Conservation (phyloP, 2,888 invertebrate species). For the Punctoribates punctum region DNA sequence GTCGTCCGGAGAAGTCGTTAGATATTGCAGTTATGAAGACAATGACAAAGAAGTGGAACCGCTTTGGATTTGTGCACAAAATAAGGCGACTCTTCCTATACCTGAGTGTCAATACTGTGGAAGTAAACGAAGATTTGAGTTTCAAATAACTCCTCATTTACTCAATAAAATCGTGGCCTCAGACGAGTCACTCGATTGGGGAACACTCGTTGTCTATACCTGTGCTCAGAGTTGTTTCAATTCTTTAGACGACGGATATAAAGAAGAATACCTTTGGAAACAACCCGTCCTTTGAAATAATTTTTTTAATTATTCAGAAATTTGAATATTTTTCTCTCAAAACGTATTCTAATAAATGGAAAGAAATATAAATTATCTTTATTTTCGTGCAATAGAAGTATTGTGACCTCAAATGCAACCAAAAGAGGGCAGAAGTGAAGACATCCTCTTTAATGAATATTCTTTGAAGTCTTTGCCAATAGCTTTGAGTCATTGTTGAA, state of each 20-base stretch:
- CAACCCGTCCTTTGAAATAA: conserved; percentile 57
- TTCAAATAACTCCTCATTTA: conserved; percentile 82
- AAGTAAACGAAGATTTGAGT: conserved; percentile 77
- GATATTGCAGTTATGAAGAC: conserved; percentile 35
- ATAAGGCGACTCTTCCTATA: conserved; percentile 59
- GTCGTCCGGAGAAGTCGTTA: conserved; percentile 27
- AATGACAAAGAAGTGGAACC: conserved; percentile 56
- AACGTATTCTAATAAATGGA: too few relatives aligned
- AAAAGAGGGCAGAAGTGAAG: too few relatives aligned
- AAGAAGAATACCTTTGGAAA: conserved; percentile 73
- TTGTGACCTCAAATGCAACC: too few relatives aligned
- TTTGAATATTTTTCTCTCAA: too few relatives aligned
- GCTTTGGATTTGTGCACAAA: conserved; percentile 72
- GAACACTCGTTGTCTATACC: conserved; percentile 77
- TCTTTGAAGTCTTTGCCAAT: too few relatives aligned
- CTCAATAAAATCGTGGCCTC: conserved; percentile 63
- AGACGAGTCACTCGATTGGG: conserved; percentile 76
- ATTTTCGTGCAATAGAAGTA: too few relatives aligned
- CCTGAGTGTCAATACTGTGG: conserved; percentile 73
- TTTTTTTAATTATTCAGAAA: too few relatives aligned
- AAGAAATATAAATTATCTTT: too few relatives aligned
- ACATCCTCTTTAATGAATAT: too few relatives aligned
- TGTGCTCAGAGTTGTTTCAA: conserved; percentile 74
- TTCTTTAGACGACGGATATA: conserved; percentile 63
- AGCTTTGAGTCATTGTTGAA: too few relatives aligned